Evolutionary conservation across 1,140 invertebrate species (phyloP), one percentile per base, ranked within the genome.

Genomic region (Ctenoplectra terminalis): DNA sequence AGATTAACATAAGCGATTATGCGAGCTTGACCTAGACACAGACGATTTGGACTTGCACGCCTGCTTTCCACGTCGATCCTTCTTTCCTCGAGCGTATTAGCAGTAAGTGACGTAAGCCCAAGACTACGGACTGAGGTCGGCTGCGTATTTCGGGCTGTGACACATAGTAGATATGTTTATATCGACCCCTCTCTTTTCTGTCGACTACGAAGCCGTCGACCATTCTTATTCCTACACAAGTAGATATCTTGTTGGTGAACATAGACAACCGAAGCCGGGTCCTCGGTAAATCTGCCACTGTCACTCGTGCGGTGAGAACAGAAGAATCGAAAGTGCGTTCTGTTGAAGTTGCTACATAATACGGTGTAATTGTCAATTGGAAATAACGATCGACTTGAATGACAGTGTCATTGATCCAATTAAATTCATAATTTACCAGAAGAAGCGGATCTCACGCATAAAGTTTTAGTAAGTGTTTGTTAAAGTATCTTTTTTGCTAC

Each of bases 131-230:
- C 76, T 71, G 72, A 82, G 72, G 72, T 81, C 79, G 37, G 15
- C 29, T 15, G 74, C 64, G 72, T 88, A 88, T 88, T 88, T 87
- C 69, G 60, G 72, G 80, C 80, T 85, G 37, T 88, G 86, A 88
- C 76, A 85, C 75, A 66, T 50, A 50, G 48, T 60, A 48, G 67
- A 61, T 63, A 67, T 85, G 86, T 83, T 88, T 88, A 87, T 79
- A 58, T 85, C 72, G 61, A 11, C 20, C 58, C 67, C 80, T 88
- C 76, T 69, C 79, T 71, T 73, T 75, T 46, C 52, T 48, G 46
- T 20, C n/a, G 37, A 40, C 40, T 58, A 4, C 4, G 48, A 52
- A 50, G 4, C 1, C 17, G 34, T 15, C 46, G 56, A 1, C 67
- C n/a, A 26, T 83, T 34, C 81, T 75, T 79, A 2, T 83, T 58